Base-by-base conservation (phyloP, 2,797 vertebrate species). In the Epinephelus coioides region DNA sequence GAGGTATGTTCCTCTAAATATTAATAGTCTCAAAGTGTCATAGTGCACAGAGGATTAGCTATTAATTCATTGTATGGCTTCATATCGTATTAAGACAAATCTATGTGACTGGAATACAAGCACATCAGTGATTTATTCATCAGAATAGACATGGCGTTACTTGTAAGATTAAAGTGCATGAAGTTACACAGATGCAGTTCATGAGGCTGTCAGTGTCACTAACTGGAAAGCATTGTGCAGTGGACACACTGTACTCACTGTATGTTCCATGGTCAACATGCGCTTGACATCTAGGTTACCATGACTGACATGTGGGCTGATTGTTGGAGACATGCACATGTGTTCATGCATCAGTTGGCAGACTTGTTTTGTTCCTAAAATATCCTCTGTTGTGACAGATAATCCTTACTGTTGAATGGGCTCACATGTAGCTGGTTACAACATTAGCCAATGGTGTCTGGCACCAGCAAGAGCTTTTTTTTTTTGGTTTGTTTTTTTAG, bases 81-180 rank as follows among this genome's bases (percentile, higher is more conserved):
- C 51, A 40, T 43, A 14, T 47, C 10, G 8, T 61, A 67, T 69
- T 53, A 63, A 54, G 23, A 30, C 4, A 53, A 69, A 53, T 25
- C 13, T n/a, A 12, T 9, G 2, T 47, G 47, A 21, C 59, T 59
- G 19, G 63, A 77, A 47, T 69, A 12, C 23, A 0, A 13, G 38
- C 34, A 59, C 21, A 55, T 63, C 13, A 19, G 50, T 44, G 62
- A 83, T 75, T 69, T 60, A 81, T 77, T 79, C 53, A 84, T 82
- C 8, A 59, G 57, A 73, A 25, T 1, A 8, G 64, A 80, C 59
- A 25, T 10, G 5, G 50, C 69, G 54, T 54, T 38, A 19, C 65
- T 73, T 50, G 47, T 54, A 25, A 50, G 63, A 73, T 76, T 30
- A 34, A 10, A 56, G 59, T 7, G 55, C 54, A 23, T 66, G 38